Percentiles rank a stretch among this genome's conserved stretches.
Evolutionary conservation across 2,888 invertebrate genomes (phyloP).

Genomic region (Tetranychus piercei): DNA sequence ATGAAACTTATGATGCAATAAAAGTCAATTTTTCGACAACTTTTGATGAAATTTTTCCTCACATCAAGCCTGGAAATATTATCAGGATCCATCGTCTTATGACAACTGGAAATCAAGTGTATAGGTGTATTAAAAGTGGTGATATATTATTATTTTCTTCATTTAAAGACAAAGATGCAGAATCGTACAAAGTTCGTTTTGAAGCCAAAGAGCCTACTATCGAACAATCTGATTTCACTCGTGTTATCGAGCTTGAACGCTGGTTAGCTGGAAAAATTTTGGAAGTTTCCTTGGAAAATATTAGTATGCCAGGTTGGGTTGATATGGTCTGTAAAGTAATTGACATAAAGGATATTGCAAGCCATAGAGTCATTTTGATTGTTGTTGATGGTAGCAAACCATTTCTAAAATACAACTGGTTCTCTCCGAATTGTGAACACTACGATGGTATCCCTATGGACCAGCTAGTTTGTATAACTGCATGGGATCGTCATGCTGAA

Average conservation of each 20-base stretch:
- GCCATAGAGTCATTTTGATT: not conserved
- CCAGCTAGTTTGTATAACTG: not conserved
- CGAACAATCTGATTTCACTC: not conserved
- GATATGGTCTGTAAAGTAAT: not conserved
- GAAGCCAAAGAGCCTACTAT: not conserved
- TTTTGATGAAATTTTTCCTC: not conserved
- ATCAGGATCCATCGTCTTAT: constrained; percentile 4
- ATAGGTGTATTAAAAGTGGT: not conserved
- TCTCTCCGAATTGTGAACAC: not conserved
- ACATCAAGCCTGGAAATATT: not conserved
- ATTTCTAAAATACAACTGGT: not conserved
- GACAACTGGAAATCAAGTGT: not conserved
- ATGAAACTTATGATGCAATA: not conserved
- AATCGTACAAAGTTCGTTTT: not conserved
- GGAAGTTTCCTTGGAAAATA: not conserved
- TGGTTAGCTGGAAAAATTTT: not conserved
- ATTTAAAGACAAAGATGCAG: constrained; percentile 4
- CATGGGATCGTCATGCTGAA: not conserved
- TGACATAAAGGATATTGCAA: not conserved
- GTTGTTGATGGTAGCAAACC: not conserved
- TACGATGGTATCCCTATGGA: not conserved
- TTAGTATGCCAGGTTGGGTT: not conserved
- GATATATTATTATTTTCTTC: not conserved
- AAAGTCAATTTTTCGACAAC: not conserved
- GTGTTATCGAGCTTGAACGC: not conserved